Percentiles rank a stretch among this genome's conserved stretches.
Conservation (phyloP, 2,797 vertebrate genomes). For the Graptemys geographica region DNA sequence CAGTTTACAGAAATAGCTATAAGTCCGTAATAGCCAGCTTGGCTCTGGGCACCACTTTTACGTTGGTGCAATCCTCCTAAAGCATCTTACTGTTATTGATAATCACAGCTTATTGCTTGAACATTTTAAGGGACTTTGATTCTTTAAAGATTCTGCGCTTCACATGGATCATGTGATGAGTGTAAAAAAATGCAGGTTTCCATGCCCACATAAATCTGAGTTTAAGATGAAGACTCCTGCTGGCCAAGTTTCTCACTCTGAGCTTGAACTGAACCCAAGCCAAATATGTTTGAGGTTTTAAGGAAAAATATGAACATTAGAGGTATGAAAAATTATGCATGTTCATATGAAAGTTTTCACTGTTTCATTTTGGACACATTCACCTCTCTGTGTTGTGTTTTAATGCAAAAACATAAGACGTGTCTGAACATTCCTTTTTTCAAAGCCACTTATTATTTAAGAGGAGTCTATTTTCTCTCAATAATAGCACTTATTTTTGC, state of each 20-base stretch:
- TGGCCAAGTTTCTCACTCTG: neutral
- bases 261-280: neutral
- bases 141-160: no score
- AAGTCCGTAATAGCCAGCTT: neutral
- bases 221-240: no score
- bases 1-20: neutral
- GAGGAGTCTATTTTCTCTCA: neutral
- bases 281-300: neutral
- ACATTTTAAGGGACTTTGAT: no score
- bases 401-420: neutral
- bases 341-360: neutral
- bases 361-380: neutral
- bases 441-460: accelerated
- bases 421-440: neutral
- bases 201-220: no score
- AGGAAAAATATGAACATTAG: neutral
- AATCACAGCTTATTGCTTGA: no score
- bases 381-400: accelerated
- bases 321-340: neutral
- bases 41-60: neutral
- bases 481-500: neutral
- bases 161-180: no score
- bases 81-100: no score
- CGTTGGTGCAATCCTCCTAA: neutral
- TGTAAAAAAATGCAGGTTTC: no score